Evolutionary conservation across 2,888 invertebrate genomes (phyloP), one percentile per base, ranked within the genome.

Genomic region (Pheosia gnoma): DNA sequence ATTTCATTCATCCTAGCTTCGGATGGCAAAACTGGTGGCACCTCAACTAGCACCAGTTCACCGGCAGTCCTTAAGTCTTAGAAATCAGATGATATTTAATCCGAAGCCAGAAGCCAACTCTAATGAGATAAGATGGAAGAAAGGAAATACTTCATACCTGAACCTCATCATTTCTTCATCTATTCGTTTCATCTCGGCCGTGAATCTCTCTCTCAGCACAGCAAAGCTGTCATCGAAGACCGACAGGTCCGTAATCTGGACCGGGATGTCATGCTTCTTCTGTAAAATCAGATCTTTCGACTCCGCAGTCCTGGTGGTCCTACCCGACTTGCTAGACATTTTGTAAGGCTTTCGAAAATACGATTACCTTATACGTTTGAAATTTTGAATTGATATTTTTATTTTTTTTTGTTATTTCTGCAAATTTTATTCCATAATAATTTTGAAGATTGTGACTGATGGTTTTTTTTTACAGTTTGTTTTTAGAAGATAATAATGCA

Each of bases 141-240:
- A 11, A 5, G n/a, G 10, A 41, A 45, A 10, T 45, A 8, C 4
- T 47, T n/a, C 11, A 54, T 72, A 87, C 88, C 85, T 86, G 43
- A 89, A 82, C 45, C 79, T 79, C 2, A 63, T 71, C 83, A 89
- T 89, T 61, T 87, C 83, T 4, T 82, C 79, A 3, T 89, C 87
- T 25, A 88, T 77, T 25, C 72, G 72, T 56, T 68, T 79, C 86
- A 89, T 89, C 58, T 88, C 84, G 5, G 80, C 77, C 0, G 71
- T 61, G 37, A 90, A 87, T 10, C 71, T 70, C 38, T 86, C 84
- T 60, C 80, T 88, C 79, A 86, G 71, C 5, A 66, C 70, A 0
- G 78, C 71, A 47, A 77, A 83, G 2, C 79, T 73, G 5, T 85
- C 82, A 58, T 87, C 86, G 13, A 86, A 85, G 1, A 76, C 65